Base-by-base conservation (phyloP, 2,888 invertebrate species). In the Gisinianus flammeolus region DNA sequence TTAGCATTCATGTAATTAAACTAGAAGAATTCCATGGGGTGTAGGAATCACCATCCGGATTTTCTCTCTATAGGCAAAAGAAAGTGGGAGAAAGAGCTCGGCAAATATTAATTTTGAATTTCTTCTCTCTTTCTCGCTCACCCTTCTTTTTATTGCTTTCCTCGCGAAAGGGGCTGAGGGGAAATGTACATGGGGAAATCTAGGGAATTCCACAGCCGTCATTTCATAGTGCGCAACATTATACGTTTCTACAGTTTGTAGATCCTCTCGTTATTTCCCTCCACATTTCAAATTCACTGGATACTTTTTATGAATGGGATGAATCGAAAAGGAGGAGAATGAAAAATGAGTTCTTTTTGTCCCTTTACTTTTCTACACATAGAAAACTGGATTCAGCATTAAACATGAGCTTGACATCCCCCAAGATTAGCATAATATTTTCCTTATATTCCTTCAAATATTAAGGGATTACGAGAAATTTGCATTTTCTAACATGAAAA, bases 51-150 rank as follows among this genome's bases (percentile, higher is more conserved):
- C n/a, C n/a, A n/a, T n/a, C n/a, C n/a, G n/a, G n/a, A n/a, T n/a
- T n/a, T n/a, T n/a, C n/a, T n/a, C n/a, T n/a, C n/a, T n/a, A n/a
- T n/a, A n/a, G n/a, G n/a, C n/a, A n/a, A n/a, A n/a, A n/a, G n/a
- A n/a, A n/a, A n/a, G n/a, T 66, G n/a, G 54, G 44, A 54, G 54
- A 16, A 54, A 16, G 54, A n/a, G 3, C 4, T 54, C 16, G 54
- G 54, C 54, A 54, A 66, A 30, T 66, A 66, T 66, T 66, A 66
- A 66, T 66, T 66, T 66, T 66, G 30, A 66, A 66, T 66, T 6
- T 4, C 31, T 30, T 30, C 28, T n/a, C n/a, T n/a, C n/a, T n/a
- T n/a, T n/a, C n/a, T n/a, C n/a, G 28, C 31, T 30, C 66, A 12
- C 31, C 4, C 16, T 26, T 66, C 31, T 66, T 66, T 30, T 66